phyloP scores from a whole-genome alignment of 2,113 vertebrate species.

The Suricata suricatta region DNA sequence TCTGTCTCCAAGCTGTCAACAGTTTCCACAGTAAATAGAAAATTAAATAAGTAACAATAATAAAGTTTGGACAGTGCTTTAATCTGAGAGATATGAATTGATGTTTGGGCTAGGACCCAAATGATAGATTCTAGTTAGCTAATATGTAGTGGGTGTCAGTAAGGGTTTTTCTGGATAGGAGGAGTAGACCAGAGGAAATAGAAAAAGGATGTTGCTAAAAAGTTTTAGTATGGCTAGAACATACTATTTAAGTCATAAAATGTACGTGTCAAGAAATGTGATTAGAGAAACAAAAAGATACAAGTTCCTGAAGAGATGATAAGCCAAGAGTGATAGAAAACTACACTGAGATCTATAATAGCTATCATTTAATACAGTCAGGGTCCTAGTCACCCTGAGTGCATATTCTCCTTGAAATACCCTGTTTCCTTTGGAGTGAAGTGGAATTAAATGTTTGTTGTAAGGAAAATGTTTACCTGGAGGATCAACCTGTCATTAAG shows the following conservation, averaged over 20 bases:
- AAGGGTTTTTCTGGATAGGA: neutral
- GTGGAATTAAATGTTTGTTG: conserved; percentile 12
- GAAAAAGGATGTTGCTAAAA: neutral
- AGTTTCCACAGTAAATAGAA: neutral
- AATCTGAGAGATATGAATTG: no score
- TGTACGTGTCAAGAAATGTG: neutral
- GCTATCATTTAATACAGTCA: conserved; percentile 52
- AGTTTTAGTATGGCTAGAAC: neutral
- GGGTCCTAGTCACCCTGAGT: neutral
- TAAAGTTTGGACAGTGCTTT: neutral
- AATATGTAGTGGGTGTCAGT: neutral
- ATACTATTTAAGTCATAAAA: neutral
- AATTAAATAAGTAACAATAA: neutral
- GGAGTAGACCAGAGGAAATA: neutral
- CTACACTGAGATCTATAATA: conserved; percentile 9
- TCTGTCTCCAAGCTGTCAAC: neutral
- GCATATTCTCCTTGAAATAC: neutral
- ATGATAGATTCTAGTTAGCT: neutral
- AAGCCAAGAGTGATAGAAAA: neutral
- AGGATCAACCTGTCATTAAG: conserved; percentile 51
- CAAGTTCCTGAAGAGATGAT: neutral
- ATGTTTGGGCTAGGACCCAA: neutral
- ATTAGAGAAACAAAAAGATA: neutral
- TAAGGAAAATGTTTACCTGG: conserved; percentile 32
- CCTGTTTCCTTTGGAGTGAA: conserved; percentile 23